A percentile compares a stretch with the other conserved stretches of the same genome.
Conservation (phyloP, 2,888 invertebrate genomes). For the Aporophyla lueneburgensis region DNA sequence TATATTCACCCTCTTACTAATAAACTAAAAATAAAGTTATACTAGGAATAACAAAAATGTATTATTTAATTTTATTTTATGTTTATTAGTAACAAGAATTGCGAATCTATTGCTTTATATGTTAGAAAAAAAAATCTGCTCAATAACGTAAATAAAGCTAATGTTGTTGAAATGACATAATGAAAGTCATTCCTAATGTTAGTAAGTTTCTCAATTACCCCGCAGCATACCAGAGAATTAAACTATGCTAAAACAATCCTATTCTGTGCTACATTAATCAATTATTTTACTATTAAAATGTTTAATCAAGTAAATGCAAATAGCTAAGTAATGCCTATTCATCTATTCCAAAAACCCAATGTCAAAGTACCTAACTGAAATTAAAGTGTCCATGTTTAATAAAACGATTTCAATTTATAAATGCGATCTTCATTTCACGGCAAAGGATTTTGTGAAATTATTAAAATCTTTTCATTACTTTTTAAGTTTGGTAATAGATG, state of each 20-base stretch:
- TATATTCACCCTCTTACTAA: too few species aligned
- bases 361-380: conserved; percentile 29
- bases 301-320: conserved; percentile 30
- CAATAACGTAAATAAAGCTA: too few species aligned
- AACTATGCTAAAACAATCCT: conserved; percentile 3
- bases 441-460: conserved; percentile 39
- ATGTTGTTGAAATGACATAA: too few species aligned
- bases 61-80: too few species aligned
- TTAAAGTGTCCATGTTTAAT: conserved; percentile 38
- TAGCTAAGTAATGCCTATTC: background rate
- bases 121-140: too few species aligned
- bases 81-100: too few species aligned
- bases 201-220: too few species aligned
- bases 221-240: background rate
- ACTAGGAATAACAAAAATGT: too few species aligned
- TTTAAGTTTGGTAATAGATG: conserved; percentile 13
- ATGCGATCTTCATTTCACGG: conserved; percentile 23
- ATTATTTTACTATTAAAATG: background rate
- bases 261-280: conserved; percentile 1
- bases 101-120: too few species aligned
- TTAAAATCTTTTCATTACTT: conserved; percentile 35
- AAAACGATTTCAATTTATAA: conserved; percentile 29
- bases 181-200: too few species aligned
- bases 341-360: conserved; percentile 28
- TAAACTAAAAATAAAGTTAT: too few species aligned